These are phyloP conservation scores for Cirrhinus molitorella DNA, from an alignment of 2,797 vertebrate genomes.

Conservation along the genomic window DNA sequence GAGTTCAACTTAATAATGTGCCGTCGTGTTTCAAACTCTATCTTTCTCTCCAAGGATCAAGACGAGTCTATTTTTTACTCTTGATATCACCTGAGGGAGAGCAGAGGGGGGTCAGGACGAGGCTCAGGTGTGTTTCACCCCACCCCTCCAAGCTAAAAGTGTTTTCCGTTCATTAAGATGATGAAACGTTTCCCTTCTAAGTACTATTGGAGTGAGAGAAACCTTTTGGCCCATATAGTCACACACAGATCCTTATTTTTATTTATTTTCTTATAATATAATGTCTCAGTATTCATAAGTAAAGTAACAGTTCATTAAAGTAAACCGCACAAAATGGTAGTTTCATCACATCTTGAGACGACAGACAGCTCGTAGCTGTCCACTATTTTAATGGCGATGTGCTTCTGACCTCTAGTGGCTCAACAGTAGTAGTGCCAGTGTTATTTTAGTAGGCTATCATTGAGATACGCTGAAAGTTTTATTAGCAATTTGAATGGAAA, in stretches of 20 bases:
- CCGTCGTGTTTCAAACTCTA: background rate
- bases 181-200: slow-evolving; percentile 71
- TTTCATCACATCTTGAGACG: background rate
- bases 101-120: background rate
- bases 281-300: background rate
- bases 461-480: background rate
- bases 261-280: background rate
- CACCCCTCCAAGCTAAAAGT: slow-evolving; percentile 56
- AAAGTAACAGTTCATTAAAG: background rate
- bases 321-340: background rate
- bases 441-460: background rate
- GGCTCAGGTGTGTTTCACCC: slow-evolving; percentile 57
- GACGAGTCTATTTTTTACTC: slow-evolving; percentile 40
- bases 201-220: slow-evolving; percentile 30
- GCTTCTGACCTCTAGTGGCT: slow-evolving; percentile 44
- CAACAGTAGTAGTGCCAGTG: background rate
- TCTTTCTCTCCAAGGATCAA: background rate
- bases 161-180: slow-evolving; percentile 75
- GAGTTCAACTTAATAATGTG: background rate
- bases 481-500: background rate
- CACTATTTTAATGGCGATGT: background rate
- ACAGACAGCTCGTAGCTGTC: background rate
- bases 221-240: background rate
- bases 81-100: slow-evolving; percentile 30
- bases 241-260: background rate